These are phyloP conservation scores for Luehdorfia chinensis DNA, from an alignment of 1,140 invertebrate genomes.

Conservation along the genomic window DNA sequence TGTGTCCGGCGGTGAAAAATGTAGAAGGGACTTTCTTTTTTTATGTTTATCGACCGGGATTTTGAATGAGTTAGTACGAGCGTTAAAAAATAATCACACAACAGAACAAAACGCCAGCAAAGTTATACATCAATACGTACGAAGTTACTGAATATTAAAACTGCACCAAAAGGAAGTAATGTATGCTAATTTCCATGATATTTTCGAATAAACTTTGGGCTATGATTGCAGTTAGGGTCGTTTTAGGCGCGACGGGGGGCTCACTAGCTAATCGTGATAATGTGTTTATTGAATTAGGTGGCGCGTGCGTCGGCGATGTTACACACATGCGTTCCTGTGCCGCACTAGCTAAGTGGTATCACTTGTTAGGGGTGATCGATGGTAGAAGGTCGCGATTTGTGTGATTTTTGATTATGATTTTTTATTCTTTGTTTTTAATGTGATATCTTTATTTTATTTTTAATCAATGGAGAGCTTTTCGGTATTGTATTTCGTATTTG, in stretches of 20 bases:
- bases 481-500: not conserved
- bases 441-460: constrained; percentile 20
- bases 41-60: too few species aligned
- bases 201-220: constrained; percentile 16
- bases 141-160: too few species aligned
- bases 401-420: constrained; percentile 4
- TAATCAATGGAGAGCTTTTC: constrained; percentile 11
- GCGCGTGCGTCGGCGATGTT: constrained; percentile 58
- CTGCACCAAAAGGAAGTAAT: constrained; percentile 1
- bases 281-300: constrained; percentile 75
- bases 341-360: constrained; percentile 35
- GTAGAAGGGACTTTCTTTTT: too few species aligned
- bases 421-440: not conserved
- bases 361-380: constrained; percentile 22
- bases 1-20: too few species aligned
- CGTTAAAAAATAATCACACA: too few species aligned
- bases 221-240: constrained; percentile 30
- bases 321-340: constrained; percentile 24
- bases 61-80: too few species aligned
- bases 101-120: too few species aligned
- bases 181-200: not conserved
- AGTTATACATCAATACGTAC: too few species aligned
- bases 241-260: constrained; percentile 42
- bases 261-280: constrained; percentile 71
- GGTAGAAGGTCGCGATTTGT: not conserved